These are phyloP conservation scores for Chloroceryle aenea DNA, from an alignment of 2,113 vertebrate species.

Conservation along the genomic window DNA sequence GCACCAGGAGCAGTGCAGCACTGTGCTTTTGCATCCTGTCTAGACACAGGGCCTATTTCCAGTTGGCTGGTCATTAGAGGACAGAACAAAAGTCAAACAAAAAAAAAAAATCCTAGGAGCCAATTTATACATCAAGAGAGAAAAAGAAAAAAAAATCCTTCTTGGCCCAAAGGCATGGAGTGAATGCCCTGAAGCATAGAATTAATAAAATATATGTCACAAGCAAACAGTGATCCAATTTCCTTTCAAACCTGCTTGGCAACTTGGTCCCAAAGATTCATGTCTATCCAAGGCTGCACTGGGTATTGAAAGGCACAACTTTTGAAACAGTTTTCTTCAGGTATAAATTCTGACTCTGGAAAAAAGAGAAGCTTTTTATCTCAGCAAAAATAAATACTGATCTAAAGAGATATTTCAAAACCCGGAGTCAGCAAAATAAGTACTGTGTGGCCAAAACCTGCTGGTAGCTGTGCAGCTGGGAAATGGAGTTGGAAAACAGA, in stretches of 20 bases:
- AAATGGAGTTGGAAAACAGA: not conserved
- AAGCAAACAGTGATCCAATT: not conserved
- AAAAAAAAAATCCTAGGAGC: not conserved
- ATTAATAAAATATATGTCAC: not conserved
- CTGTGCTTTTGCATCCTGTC: slow-evolving; percentile 15
- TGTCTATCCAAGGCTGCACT: not conserved
- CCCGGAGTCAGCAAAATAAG: not conserved
- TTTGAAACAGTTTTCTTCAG: not conserved
- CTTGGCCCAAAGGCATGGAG: not conserved
- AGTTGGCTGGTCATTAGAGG: not conserved
- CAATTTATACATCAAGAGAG: not conserved
- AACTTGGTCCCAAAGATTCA: not conserved
- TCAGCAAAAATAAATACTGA: not conserved
- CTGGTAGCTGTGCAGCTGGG: not conserved
- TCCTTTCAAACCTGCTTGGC: not conserved
- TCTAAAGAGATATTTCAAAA: not conserved
- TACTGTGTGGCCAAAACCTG: not conserved
- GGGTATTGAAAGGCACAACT: not conserved
- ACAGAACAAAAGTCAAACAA: not conserved
- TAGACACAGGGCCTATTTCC: slow-evolving; percentile 2
- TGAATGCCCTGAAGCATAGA: not conserved
- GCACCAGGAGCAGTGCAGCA: not conserved
- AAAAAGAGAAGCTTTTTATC: not conserved
- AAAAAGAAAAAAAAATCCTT: not conserved
- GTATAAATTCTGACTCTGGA: not conserved